Percentiles rank a stretch among this genome's conserved stretches.
Evolutionary conservation across 23 tunicate species (phyloP).

Genomic region (Pegea sp.): DNA sequence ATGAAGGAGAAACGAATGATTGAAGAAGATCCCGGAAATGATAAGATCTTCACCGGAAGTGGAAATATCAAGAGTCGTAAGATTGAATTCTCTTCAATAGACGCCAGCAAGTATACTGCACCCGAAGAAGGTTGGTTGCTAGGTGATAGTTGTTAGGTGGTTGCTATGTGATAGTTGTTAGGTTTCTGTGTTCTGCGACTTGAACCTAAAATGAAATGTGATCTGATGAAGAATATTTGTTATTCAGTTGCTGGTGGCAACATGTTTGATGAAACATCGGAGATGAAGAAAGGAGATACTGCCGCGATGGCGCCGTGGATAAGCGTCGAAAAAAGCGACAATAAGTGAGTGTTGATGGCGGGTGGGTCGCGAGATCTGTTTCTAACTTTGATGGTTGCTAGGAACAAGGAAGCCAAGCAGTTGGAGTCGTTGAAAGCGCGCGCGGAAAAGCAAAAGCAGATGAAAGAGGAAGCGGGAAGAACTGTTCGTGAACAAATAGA

Average conservation of each 20-base stretch:
- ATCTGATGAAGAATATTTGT: background rate
- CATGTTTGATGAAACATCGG: background rate
- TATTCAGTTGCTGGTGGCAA: background rate
- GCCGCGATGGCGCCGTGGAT: too few relatives aligned
- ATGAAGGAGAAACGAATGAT: constrained; percentile 63
- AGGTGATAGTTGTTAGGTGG: too few relatives aligned
- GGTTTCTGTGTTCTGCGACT: too few relatives aligned
- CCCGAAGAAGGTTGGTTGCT: too few relatives aligned
- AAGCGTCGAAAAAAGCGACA: too few relatives aligned
- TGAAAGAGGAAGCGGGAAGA: constrained; percentile 67
- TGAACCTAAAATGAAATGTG: too few relatives aligned
- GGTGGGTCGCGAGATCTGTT: too few relatives aligned
- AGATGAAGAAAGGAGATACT: constrained; percentile 1
- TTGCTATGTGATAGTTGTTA: too few relatives aligned
- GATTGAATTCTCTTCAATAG: constrained; percentile 57
- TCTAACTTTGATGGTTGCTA: background rate
- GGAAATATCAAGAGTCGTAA: constrained; percentile 64
- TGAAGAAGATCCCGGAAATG: constrained; percentile 28
- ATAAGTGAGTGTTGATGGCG: too few relatives aligned
- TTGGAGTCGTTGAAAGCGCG: constrained; percentile 35
- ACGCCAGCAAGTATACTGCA: constrained; percentile 41
- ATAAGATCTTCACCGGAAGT: constrained; percentile 46
- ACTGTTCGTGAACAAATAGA: constrained; percentile 76
- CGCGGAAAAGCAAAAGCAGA: constrained; percentile 39
- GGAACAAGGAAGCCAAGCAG: constrained; percentile 37